phyloP scores from a whole-genome alignment of 2,888 invertebrate genomes.

The Nephrotoma flavescens region DNA sequence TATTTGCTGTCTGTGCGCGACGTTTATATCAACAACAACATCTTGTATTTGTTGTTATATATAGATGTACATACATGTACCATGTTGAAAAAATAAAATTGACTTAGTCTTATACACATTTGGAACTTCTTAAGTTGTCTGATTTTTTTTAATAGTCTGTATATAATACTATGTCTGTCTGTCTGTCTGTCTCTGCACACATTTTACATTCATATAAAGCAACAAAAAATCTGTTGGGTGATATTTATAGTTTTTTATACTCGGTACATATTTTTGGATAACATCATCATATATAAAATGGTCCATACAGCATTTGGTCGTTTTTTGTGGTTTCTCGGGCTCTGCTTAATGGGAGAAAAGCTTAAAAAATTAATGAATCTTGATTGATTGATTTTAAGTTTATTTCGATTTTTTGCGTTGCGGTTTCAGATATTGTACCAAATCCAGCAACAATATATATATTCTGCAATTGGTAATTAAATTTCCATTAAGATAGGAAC shows the following conservation, averaged over 20 bases:
- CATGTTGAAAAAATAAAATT: background rate
- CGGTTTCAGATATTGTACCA: background rate
- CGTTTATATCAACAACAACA: background rate
- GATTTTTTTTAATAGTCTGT: background rate
- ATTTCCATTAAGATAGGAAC: background rate
- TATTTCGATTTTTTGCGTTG: background rate
- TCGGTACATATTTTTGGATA: background rate
- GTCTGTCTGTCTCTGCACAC: background rate
- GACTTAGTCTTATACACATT: background rate
- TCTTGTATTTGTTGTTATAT: background rate
- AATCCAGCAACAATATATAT: background rate
- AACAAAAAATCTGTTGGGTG: background rate
- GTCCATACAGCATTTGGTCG: background rate
- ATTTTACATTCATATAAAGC: background rate
- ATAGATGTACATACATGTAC: background rate
- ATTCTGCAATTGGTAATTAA: background rate
- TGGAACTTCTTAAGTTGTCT: background rate
- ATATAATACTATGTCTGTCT: background rate
- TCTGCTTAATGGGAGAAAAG: background rate
- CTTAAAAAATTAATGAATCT: background rate
- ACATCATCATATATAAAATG: background rate
- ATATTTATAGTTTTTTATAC: background rate
- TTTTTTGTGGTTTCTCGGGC: background rate
- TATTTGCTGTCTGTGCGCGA: background rate
- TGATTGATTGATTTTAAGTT: background rate